Evolutionary conservation across 1,140 invertebrate species (phyloP), one percentile per base, ranked within the genome.

Genomic region (Pectinophora gossypiella): DNA sequence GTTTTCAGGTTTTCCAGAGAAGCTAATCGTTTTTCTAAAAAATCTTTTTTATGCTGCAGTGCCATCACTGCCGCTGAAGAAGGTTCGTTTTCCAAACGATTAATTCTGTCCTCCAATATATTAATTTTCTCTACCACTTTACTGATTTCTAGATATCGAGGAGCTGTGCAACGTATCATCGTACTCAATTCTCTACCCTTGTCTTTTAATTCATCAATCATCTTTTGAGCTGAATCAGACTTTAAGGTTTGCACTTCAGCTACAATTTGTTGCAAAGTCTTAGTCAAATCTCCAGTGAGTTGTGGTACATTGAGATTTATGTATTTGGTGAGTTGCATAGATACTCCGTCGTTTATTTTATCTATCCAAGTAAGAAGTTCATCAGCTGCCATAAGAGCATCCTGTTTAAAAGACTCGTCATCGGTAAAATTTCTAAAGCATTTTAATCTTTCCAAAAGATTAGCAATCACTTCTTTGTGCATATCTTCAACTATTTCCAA

Each of bases 401-500:
- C 77, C 10, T 75, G 32, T 54, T 65, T 70, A 58, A 78, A 85
- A 50, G 79, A 72, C 19, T 62, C 57, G 13, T 73, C 59, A 27
- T 56, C 54, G 53, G 56, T 53, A 56, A 54, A 72, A 46, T 61
- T 77, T 50, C 66, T 64, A 35, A 77, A 77, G 59, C 69, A 76
- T 53, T 74, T 78, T 12, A 78, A 43, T 59, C 78, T 78, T 13
- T 77, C 72, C 36, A 72, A 51, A 49, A 87, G 61, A 20, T 51
- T 10, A 42, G 54, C 21, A 13, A 56, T 64, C 38, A 76, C 67
- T 23, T 81, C 71, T 57, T 66, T 66, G 44, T 87, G 74, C 84
- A 87, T 87, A 46, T 77, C 81, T 67, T 85, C 75, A 19, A 85
- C 63, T 45, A 87, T 77, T 74, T 87, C 84, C 10, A 81, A 51